Evolutionary conservation across 2,888 invertebrate genomes (phyloP), one percentile per base, ranked within the genome.

Genomic region (Hydrotaea cyrtoneurina): DNA sequence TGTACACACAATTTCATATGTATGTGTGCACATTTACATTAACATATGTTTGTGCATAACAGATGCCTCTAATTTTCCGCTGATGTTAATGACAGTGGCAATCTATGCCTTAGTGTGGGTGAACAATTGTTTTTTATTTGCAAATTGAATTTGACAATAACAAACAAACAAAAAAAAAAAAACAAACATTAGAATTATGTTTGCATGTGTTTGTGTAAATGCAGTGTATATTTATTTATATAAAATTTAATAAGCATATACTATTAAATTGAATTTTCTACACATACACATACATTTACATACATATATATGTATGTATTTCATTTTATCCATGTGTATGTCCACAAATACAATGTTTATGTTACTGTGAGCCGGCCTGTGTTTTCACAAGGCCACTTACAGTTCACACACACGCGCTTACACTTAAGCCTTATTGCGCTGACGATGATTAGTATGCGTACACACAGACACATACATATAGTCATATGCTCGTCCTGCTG

Each of bases 121-220:
- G 26, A 26, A 3, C 23, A 59, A 59, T 59, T 59, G 26, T 59
- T 26, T 26, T 19, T 59, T 59, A 15, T 59, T 23, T 59, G 59
- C 59, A 59, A 59, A 59, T 59, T 59, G 59, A 59, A 59, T 59
- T 31, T 59, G 23, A 21, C 15, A 13, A 15, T 59, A 26, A n/a
- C n/a, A n/a, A n/a, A n/a, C n/a, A n/a, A n/a, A n/a, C n/a, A n/a
- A n/a, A n/a, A n/a, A n/a, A n/a, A n/a, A n/a, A n/a, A n/a, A 59
- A 23, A 26, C 23, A 59, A 31, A 23, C 59, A 23, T 59, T 59
- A 26, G 26, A 59, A 59, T 59, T 31, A 13, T 11, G 15, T 55
- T 55, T 50, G 50, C 50, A 3, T 50, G 15, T 10, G 43, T 43
- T 4, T 31, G 31, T 31, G 7, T 31, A 31, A 31, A 31, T 31